Evolutionary conservation across 1,140 invertebrate genomes (phyloP), one percentile per base, ranked within the genome.

Genomic region (Plutomurus gul): DNA sequence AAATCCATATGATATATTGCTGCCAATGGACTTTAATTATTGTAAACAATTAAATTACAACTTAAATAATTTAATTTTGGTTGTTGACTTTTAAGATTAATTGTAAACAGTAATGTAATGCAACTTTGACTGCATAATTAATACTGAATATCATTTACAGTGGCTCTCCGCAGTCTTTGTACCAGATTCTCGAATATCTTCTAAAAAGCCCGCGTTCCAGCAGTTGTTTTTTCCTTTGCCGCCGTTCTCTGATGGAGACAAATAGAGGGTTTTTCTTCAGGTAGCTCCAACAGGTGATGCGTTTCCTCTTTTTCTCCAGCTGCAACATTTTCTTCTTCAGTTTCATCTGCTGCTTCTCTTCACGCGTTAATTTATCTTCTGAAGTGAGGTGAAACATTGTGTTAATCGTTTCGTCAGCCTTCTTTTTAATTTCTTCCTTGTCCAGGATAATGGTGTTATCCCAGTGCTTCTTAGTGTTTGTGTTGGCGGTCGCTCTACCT

Each of bases 121-220:
- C n/a, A n/a, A n/a, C n/a, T n/a, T n/a, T n/a, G n/a, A n/a, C n/a
- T n/a, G n/a, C n/a, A n/a, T n/a, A n/a, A n/a, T n/a, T n/a, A n/a
- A n/a, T n/a, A n/a, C n/a, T n/a, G n/a, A n/a, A n/a, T n/a, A n/a
- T n/a, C 4, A 22, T 37, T 77, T 47, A 77, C 76, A 47, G 30
- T 13, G 27, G 27, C n/a, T 77, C 56, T 22, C 76, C 76, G 30
- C 76, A 77, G 2, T 40, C 65, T 20, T 30, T 71, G 8, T 71
- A 56, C 22, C 65, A 60, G 20, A 77, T 40, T 27, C 47, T 43
- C n/a, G 56, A 70, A 10, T 71, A 65, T 1, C 65, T 20, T 4
- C 76, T 36, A 25, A 60, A 77, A 22, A 71, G 20, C 47, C 46
- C 76, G 30, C 76, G 13, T 10, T 73, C 71, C 11, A 73, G 18